Percentiles rank a stretch among this genome's conserved stretches.
These are phyloP conservation scores for Clepsis dumicolana DNA, from an alignment of 2,888 invertebrate genomes.

Conservation along the genomic window DNA sequence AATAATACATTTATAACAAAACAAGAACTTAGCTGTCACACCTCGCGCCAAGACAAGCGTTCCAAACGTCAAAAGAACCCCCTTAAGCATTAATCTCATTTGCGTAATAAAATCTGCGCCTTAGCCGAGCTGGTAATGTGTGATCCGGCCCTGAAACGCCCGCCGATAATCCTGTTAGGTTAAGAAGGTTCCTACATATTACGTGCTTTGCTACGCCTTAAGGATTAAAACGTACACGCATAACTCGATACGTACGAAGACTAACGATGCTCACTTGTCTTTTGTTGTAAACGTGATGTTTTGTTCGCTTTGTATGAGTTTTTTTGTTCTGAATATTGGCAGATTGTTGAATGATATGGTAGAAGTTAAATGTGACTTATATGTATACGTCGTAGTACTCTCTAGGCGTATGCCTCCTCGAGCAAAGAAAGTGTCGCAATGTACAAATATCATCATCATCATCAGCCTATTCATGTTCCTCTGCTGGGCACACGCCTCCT, in stretches of 20 bases:
- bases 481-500: too few species aligned
- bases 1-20: too few species aligned
- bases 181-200: slow-evolving; percentile 91
- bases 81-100: slow-evolving; percentile 81
- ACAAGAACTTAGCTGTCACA: too few species aligned
- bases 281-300: not conserved
- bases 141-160: slow-evolving; percentile 87
- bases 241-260: slow-evolving; percentile 69
- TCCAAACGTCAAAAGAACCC: not conserved
- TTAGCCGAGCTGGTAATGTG: slow-evolving; percentile 78
- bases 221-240: slow-evolving; percentile 86
- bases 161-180: slow-evolving; percentile 90
- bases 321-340: slow-evolving; percentile 1
- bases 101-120: slow-evolving; percentile 86
- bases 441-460: too few species aligned
- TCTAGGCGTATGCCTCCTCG: too few species aligned
- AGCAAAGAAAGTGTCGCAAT: too few species aligned
- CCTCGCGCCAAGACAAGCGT: not conserved
- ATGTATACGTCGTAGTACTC: too few species aligned
- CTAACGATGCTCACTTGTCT: slow-evolving; percentile 22
- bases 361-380: too few species aligned
- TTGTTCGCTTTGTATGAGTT: not conserved
- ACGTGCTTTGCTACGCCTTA: slow-evolving; percentile 89
- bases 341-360: too few species aligned
- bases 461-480: too few species aligned